phyloP scores from a whole-genome alignment of 2,888 invertebrate species.

The Sepiola atlantica region DNA sequence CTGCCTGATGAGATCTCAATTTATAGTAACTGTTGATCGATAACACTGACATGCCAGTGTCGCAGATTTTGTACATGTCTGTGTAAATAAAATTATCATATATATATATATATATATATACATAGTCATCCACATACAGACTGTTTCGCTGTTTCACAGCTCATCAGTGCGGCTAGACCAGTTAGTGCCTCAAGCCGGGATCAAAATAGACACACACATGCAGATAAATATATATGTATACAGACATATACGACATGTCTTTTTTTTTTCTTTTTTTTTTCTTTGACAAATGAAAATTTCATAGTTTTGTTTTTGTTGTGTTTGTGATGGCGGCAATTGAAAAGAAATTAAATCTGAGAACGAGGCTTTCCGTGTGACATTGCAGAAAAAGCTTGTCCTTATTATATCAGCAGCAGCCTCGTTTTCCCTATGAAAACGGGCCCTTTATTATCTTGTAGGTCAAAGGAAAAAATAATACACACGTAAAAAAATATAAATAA shows the following conservation, averaged over 20 bases:
- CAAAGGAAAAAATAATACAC: background rate
- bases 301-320: too few relatives aligned
- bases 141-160: too few relatives aligned
- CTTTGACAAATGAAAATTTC: background rate
- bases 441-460: background rate
- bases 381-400: slow-evolving; percentile 4
- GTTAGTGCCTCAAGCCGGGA: too few relatives aligned
- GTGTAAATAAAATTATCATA: too few relatives aligned
- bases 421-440: background rate
- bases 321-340: background rate
- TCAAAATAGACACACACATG: background rate
- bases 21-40: too few relatives aligned
- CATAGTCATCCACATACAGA: too few relatives aligned
- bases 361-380: background rate
- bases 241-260: background rate
- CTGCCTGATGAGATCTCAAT: too few relatives aligned
- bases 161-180: too few relatives aligned
- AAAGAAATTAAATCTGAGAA: background rate
- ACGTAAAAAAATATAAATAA: background rate
- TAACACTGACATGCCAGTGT: too few relatives aligned
- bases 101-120: too few relatives aligned
- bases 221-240: background rate
- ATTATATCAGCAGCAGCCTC: background rate
- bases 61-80: too few relatives aligned
- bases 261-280: too few relatives aligned